Conservation (phyloP, 2,113 vertebrate species). For the Hyaena hyaena region DNA sequence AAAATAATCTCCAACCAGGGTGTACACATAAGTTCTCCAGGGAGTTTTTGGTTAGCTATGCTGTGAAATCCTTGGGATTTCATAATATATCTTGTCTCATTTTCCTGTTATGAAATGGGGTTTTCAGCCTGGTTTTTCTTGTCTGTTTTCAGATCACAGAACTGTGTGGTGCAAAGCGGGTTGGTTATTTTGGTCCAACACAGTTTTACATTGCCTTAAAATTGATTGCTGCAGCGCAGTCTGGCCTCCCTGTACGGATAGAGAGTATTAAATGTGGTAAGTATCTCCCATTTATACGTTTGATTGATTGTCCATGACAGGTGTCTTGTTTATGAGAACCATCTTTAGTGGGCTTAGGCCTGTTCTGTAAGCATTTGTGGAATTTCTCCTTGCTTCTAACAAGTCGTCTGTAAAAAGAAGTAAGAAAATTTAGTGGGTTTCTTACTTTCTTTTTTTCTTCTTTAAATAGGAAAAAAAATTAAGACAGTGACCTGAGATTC, state of each 20-base stretch:
- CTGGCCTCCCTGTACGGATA: slow-evolving; percentile 92
- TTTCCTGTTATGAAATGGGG: slow-evolving; percentile 64
- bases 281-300: slow-evolving; percentile 76
- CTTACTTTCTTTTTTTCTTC: slow-evolving; percentile 32
- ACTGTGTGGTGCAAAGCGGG: slow-evolving; percentile 93
- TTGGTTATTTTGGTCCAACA: slow-evolving; percentile 94
- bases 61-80: slow-evolving; percentile 59
- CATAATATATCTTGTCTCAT: slow-evolving; percentile 50
- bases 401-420: slow-evolving; percentile 35
- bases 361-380: slow-evolving; percentile 41
- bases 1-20: background rate
- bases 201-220: slow-evolving; percentile 97
- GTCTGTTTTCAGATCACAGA: slow-evolving; percentile 92
- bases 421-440: slow-evolving; percentile 28
- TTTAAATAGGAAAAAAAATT: slow-evolving; percentile 35
- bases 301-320: slow-evolving; percentile 31
- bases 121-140: slow-evolving; percentile 51
- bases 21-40: background rate
- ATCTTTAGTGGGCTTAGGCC: slow-evolving; percentile 8
- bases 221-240: slow-evolving; percentile 94
- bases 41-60: slow-evolving; percentile 28
- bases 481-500: slow-evolving; percentile 40
- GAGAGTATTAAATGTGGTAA: slow-evolving; percentile 95
- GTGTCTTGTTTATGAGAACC: slow-evolving; percentile 24
- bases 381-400: slow-evolving; percentile 37